Evolutionary conservation across 2,797 vertebrate species (phyloP), one percentile per base, ranked within the genome.

Genomic region (Gymnothorax javanicus): DNA sequence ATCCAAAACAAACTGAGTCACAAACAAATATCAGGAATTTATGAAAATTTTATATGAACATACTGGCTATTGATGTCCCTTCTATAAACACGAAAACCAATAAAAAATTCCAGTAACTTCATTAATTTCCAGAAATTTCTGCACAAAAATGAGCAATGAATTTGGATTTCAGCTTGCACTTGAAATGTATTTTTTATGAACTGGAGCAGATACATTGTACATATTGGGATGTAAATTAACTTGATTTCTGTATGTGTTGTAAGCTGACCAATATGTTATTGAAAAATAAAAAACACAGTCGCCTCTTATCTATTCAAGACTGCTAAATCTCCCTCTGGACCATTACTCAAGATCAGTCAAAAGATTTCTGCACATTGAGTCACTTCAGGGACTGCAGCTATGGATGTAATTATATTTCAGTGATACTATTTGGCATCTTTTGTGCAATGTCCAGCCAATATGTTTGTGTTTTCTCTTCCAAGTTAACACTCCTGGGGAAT

Each of bases 381-480:
- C 77, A 81, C 17, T 81, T 81, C 20, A 56, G 77, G 27, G 77
- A 54, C 77, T 56, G 50, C 77, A 81, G 77, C 50, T 23, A 81
- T 56, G 52, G 52, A 17, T 56, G 77, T 81, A 81, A 81, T 81
- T 81, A 56, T 81, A 81, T 81, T 81, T 81, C 50, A 23, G 6
- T 81, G 50, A 81, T 81, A 23, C 77, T 81, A 56, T 81, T 81
- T 81, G 77, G 77, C 77, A 81, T 81, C 50, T 81, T 56, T 81
- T 81, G 50, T 81, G 77, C 17, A 52, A 54, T 81, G 77, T 81
- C 77, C 77, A 81, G 77, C 77, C 77, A 81, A 81, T 81, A n/a
- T 81, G 77, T 56, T n/a, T 81, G 77, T 81, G 77, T 56, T 81
- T 54, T 81, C 52, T 81, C 17, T 81, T 81, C 77, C 77, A n/a